phyloP scores from a whole-genome alignment of 2,113 vertebrate genomes.

The Paramisgurnus dabryanus region DNA sequence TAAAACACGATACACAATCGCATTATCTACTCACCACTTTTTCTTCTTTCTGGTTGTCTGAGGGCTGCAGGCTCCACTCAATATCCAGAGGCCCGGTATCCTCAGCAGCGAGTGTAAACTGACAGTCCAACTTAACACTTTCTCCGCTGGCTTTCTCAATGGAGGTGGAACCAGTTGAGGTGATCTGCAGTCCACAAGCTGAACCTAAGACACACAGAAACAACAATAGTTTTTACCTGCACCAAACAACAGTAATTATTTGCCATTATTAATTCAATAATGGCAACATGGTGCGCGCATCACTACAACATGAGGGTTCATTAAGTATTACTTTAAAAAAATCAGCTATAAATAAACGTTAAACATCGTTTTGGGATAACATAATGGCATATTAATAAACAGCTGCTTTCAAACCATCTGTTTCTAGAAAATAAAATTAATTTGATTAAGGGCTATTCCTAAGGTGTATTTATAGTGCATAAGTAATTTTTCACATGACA shows the following conservation, averaged over 20 bases:
- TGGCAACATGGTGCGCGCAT: too few species aligned
- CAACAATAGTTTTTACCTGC: neutral
- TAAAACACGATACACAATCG: neutral
- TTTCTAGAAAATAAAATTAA: too few species aligned
- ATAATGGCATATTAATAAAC: too few species aligned
- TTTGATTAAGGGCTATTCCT: too few species aligned
- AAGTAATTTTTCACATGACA: too few species aligned
- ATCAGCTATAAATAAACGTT: too few species aligned
- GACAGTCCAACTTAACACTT: slow-evolving; percentile 73
- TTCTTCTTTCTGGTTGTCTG: slow-evolving; percentile 77
- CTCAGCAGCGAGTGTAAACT: slow-evolving; percentile 63
- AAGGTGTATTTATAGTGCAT: too few species aligned
- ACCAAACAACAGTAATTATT: neutral
- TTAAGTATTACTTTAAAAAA: too few species aligned
- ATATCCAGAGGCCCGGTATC: slow-evolving; percentile 77
- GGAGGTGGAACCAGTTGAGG: slow-evolving; percentile 49
- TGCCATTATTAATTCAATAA: too few species aligned
- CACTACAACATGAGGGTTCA: too few species aligned
- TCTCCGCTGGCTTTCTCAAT: slow-evolving; percentile 75
- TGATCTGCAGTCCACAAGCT: slow-evolving; percentile 68
- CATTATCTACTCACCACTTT: slow-evolving; percentile 69
- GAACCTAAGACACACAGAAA: slow-evolving; percentile 56
- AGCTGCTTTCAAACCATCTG: too few species aligned
- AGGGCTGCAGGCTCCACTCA: slow-evolving; percentile 75
- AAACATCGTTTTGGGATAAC: too few species aligned